Evolutionary conservation across 2,888 invertebrate genomes (phyloP).

Genomic region (Trissolcus brochymenae): DNA sequence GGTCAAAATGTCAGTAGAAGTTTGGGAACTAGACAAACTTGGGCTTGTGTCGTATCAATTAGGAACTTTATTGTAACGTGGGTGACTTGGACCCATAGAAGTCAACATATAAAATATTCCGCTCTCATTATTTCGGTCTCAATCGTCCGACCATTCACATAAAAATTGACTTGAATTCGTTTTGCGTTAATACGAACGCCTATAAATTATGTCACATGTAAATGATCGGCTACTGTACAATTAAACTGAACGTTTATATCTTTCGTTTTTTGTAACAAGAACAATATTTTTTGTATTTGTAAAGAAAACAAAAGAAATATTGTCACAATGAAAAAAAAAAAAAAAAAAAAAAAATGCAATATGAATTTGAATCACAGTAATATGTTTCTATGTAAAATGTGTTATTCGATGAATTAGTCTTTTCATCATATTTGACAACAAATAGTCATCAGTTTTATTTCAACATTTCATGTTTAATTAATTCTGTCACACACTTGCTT

Average conservation of each 20-base stretch:
- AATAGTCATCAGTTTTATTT: neutral
- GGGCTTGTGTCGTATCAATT: conserved; percentile 69
- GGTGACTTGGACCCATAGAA: conserved; percentile 61
- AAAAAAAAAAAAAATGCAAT: too few species aligned
- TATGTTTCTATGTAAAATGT: too few species aligned
- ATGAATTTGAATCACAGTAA: too few species aligned
- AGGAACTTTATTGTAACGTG: conserved; percentile 70
- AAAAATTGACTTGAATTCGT: conserved; percentile 37
- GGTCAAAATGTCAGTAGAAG: conserved; percentile 32
- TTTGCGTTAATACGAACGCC: conserved; percentile 29
- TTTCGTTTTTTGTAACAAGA: too few species aligned
- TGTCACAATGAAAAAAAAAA: neutral
- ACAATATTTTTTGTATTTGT: too few species aligned
- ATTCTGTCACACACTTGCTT: conserved; percentile 7
- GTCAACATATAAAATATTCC: conserved; percentile 64
- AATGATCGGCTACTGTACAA: neutral
- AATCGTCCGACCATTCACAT: conserved; percentile 13
- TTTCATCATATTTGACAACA: neutral
- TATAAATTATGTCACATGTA: conserved; percentile 29
- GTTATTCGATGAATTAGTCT: neutral
- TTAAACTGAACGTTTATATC: conserved; percentile 3
- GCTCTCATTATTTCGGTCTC: conserved; percentile 24
- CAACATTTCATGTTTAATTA: neutral
- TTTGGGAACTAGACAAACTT: conserved; percentile 53
- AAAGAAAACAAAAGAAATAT: too few species aligned